Evolutionary conservation across 2,113 vertebrate species (phyloP).

Genomic region (Ibidorhyncha struthersii): DNA sequence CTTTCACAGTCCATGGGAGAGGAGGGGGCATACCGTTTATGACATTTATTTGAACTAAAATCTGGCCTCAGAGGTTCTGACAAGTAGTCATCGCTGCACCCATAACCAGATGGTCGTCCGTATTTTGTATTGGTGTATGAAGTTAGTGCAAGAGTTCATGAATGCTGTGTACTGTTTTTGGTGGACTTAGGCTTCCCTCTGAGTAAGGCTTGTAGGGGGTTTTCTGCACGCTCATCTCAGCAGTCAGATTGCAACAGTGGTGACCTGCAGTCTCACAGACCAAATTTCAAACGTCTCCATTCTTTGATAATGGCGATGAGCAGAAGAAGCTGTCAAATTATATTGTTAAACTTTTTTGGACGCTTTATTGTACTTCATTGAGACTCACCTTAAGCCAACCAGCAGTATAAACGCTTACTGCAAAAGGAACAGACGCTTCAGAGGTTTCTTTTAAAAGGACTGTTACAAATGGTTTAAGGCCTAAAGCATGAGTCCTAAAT

Average conservation of each 20-base stretch:
- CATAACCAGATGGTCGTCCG: neutral
- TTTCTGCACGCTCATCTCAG: neutral
- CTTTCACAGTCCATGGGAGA: neutral
- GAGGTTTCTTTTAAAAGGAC: conserved; percentile 74
- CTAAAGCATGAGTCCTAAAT: conserved; percentile 82
- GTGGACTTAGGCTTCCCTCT: neutral
- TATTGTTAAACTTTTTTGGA: neutral
- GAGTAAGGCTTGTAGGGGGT: neutral
- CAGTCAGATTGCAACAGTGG: neutral
- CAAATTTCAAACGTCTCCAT: neutral
- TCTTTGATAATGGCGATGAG: neutral
- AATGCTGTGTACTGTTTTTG: neutral
- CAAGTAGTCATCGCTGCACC: accelerated
- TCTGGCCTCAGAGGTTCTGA: neutral
- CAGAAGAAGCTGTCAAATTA: conserved; percentile 13
- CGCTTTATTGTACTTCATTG: neutral
- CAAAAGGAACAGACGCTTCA: conserved; percentile 37
- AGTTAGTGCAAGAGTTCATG: neutral
- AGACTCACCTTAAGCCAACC: conserved; percentile 1
- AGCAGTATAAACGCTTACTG: neutral
- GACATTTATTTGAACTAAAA: neutral
- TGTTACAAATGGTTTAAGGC: conserved; percentile 74
- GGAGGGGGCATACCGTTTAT: neutral
- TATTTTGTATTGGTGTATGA: neutral
- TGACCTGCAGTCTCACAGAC: neutral